phyloP scores from a whole-genome alignment of 1,140 invertebrate genomes.

The Mya arenaria region DNA sequence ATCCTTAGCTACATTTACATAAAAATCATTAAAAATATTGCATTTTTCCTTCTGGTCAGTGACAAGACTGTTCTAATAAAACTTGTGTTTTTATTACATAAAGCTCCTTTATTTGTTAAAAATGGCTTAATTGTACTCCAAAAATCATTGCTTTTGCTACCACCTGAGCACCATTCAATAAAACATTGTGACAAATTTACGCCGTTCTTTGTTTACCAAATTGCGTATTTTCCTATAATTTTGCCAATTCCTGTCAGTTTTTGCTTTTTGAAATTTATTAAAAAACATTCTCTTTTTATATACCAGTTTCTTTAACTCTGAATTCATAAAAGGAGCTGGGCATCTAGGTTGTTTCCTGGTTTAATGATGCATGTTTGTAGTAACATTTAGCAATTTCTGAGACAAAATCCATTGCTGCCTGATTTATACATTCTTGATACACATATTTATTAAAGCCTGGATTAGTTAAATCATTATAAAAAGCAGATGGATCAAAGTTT shows the following conservation, averaged over 20 bases:
- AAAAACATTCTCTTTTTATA: constrained; percentile 17
- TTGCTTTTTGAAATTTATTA: constrained; percentile 23
- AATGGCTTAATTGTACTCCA: constrained; percentile 45
- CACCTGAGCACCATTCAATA: constrained; percentile 21
- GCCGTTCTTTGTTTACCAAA: constrained; percentile 10
- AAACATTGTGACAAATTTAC: constrained; percentile 30
- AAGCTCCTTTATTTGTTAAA: constrained; percentile 26
- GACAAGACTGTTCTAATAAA: constrained; percentile 15
- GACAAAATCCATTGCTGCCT: constrained; percentile 7
- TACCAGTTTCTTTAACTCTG: background rate
- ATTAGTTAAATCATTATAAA: no score
- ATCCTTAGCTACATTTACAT: constrained; percentile 37
- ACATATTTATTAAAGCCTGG: no score
- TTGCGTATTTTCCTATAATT: constrained; percentile 34
- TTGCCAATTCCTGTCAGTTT: constrained; percentile 2
- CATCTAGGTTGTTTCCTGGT: background rate
- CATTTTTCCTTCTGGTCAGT: constrained; percentile 26
- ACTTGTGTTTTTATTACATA: constrained; percentile 7
- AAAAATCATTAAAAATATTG: constrained; percentile 43
- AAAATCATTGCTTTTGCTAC: constrained; percentile 16
- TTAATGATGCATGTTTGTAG: background rate
- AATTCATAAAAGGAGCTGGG: constrained; percentile 8
- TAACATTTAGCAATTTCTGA: constrained; percentile 4
- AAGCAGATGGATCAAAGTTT: no score
- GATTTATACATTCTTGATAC: no score